Percentiles rank a stretch among this genome's conserved stretches.
These are phyloP conservation scores for Steinernema hermaphroditum DNA, from an alignment of 2,888 invertebrate species.

Conservation along the genomic window DNA sequence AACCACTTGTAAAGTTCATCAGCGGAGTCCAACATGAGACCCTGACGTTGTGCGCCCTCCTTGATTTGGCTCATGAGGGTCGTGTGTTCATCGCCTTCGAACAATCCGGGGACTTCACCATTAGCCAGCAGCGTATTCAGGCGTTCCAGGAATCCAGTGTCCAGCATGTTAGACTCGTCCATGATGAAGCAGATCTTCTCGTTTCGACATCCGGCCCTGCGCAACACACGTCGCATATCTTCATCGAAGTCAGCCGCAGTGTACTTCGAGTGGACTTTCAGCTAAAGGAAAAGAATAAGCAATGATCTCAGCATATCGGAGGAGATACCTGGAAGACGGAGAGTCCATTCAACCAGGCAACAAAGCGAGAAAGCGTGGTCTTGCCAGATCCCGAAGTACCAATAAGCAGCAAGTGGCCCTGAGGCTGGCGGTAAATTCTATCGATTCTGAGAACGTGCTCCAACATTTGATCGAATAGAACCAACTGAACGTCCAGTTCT, in stretches of 20 bases:
- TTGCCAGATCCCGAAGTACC: constrained; percentile 99
- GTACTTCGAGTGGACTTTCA: constrained; percentile 93
- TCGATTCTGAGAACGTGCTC: constrained; percentile 98
- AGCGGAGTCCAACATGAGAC: constrained; percentile 94
- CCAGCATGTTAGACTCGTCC: constrained; percentile 92
- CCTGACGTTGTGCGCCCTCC: constrained; percentile 95
- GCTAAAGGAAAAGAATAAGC: constrained; percentile 39
- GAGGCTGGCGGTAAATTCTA: constrained; percentile 91
- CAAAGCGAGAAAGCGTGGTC: constrained; percentile 96
- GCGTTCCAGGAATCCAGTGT: constrained; percentile 95
- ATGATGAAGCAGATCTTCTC: constrained; percentile 99
- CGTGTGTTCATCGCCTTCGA: constrained; percentile 88
- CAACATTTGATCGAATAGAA: constrained; percentile 95
- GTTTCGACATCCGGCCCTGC: constrained; percentile 73
- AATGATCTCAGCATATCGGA: not conserved
- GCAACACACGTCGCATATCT: constrained; percentile 78
- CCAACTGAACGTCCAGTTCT: constrained; percentile 94
- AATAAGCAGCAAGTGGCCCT: constrained; percentile 93
- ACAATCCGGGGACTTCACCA: constrained; percentile 78
- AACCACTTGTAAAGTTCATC: constrained; percentile 99
- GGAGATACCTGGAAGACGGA: constrained; percentile 92
- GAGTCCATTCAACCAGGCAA: constrained; percentile 99
- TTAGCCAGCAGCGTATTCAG: constrained; percentile 99
- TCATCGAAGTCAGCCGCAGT: constrained; percentile 98
- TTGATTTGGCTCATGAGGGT: constrained; percentile 99